Evolutionary conservation across 2,113 vertebrate species (phyloP).

Genomic region (Parus major): DNA sequence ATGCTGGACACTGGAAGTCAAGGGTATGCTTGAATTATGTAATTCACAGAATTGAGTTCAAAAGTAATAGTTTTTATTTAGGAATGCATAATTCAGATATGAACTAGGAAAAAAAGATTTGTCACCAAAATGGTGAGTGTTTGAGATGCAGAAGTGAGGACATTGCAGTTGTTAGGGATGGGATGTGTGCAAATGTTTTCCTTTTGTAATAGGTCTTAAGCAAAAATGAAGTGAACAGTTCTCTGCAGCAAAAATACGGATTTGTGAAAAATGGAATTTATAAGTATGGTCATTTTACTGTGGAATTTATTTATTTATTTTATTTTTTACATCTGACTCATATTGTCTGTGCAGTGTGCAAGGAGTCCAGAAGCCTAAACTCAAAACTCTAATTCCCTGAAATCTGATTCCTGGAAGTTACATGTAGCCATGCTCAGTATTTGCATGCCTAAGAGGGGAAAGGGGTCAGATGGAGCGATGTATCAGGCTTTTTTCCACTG

Average conservation of each 20-base stretch:
- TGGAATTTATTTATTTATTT: neutral
- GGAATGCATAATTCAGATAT: neutral
- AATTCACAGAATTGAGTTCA: neutral
- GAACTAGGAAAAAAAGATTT: neutral
- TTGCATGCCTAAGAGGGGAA: neutral
- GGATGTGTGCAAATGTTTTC: neutral
- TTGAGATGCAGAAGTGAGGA: neutral
- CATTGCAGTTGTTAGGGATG: neutral
- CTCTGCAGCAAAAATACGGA: neutral
- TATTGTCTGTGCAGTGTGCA: neutral
- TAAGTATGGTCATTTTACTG: neutral
- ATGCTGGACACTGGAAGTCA: neutral
- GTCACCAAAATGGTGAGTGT: neutral
- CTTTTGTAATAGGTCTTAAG: neutral
- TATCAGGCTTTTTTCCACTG: neutral
- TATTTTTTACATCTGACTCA: neutral
- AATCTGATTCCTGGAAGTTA: neutral
- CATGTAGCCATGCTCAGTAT: neutral
- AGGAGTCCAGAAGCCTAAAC: neutral
- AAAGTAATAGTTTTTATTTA: neutral
- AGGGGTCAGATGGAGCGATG: neutral
- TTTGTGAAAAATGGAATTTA: neutral
- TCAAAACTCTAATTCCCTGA: neutral
- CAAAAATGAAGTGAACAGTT: neutral
- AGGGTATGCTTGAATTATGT: neutral